Percentiles rank a stretch among this genome's conserved stretches.
phyloP scores from a whole-genome alignment of 1,140 invertebrate species.

The Papilio machaon region DNA sequence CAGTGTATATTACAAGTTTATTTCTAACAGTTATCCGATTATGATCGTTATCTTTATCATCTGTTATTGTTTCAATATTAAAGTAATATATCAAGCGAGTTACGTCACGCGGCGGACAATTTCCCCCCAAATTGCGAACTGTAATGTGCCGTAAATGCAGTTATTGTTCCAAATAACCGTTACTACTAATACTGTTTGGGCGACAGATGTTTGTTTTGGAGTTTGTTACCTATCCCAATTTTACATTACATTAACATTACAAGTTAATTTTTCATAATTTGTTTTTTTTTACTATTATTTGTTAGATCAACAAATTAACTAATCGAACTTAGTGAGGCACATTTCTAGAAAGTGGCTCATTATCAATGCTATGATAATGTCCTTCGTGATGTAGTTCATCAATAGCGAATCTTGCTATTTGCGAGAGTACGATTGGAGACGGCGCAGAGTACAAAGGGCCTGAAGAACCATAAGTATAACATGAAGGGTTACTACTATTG shows the following conservation, averaged over 20 bases:
- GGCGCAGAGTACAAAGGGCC: too few species aligned
- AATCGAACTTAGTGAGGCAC: too few species aligned
- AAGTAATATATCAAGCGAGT: constrained; percentile 1
- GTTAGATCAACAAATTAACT: neutral
- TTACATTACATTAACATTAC: too few species aligned
- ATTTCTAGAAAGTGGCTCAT: too few species aligned
- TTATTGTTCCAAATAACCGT: constrained; percentile 19
- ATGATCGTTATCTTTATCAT: neutral
- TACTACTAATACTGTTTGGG: constrained; percentile 22
- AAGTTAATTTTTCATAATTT: too few species aligned
- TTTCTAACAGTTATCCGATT: neutral
- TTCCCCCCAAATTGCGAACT: constrained; percentile 2
- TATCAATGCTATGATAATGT: too few species aligned
- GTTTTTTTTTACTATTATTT: neutral
- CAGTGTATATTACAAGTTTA: neutral
- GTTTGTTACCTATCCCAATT: neutral
- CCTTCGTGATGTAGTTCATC: too few species aligned
- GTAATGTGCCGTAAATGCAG: constrained; percentile 24
- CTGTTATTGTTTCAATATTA: constrained; percentile 26
- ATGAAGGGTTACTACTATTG: neutral
- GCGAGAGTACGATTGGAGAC: too few species aligned
- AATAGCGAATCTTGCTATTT: too few species aligned
- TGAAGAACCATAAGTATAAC: too few species aligned
- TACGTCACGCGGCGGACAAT: neutral
- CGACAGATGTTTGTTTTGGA: constrained; percentile 15